Conservation (phyloP, 2,113 vertebrate species). For the Oncorhynchus mykiss region DNA sequence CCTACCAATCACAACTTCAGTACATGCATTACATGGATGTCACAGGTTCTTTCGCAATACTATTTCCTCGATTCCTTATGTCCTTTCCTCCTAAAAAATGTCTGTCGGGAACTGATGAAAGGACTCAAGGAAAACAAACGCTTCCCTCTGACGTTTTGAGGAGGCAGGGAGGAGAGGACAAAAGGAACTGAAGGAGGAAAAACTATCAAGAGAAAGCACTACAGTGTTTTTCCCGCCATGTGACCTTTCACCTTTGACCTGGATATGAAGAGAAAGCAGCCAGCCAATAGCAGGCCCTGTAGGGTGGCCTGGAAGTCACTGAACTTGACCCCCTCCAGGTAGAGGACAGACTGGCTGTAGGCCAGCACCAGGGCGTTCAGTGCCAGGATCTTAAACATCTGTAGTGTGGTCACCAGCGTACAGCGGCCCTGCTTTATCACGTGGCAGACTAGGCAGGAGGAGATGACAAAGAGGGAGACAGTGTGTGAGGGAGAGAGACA, state of each 20-base stretch:
- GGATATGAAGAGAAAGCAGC: slow-evolving; percentile 98
- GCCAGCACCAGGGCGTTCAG: slow-evolving; percentile 94
- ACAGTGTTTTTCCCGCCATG: background rate
- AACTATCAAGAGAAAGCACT: too few species aligned
- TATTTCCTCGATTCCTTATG: too few species aligned
- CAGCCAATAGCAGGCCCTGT: slow-evolving; percentile 91
- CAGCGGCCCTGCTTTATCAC: slow-evolving; percentile 98
- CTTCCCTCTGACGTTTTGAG: too few species aligned
- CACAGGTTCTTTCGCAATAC: too few species aligned
- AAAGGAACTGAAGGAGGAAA: too few species aligned
- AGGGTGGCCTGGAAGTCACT: slow-evolving; percentile 96
- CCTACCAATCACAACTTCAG: too few species aligned
- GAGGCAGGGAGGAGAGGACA: too few species aligned
- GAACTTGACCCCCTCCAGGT: slow-evolving; percentile 95
- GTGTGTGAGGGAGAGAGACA: background rate
- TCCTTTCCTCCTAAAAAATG: too few species aligned
- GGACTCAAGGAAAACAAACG: too few species aligned
- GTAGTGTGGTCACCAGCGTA: slow-evolving; percentile 92
- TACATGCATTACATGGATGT: too few species aligned
- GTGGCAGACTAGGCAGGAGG: slow-evolving; percentile 82
- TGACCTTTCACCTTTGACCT: slow-evolving; percentile 87
- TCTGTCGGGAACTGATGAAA: too few species aligned
- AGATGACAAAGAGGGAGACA: slow-evolving; percentile 6
- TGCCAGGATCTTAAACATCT: slow-evolving; percentile 98
- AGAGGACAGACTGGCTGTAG: slow-evolving; percentile 97